Conservation (phyloP, 2,888 invertebrate genomes). For the Amphipoea oculea region DNA sequence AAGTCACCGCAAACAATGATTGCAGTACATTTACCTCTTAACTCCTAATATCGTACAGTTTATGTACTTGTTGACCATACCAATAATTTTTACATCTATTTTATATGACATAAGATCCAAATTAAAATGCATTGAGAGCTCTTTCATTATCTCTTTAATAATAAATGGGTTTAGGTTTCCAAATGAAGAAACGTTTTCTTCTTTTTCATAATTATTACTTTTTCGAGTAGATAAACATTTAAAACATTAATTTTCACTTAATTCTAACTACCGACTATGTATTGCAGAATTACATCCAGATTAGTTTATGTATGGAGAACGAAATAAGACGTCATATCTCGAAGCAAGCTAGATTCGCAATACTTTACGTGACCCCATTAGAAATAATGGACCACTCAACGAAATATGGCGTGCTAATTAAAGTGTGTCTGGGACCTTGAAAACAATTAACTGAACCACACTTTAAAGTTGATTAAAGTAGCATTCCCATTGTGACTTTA, state of each 20-base stretch:
- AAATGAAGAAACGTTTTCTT: not conserved
- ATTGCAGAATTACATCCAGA: slow-evolving; percentile 5
- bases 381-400: slow-evolving; percentile 6
- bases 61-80: slow-evolving; percentile 64
- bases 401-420: slow-evolving; percentile 2
- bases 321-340: not conserved
- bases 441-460: slow-evolving; percentile 1
- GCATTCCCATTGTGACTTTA: not conserved
- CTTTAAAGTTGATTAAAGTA: slow-evolving; percentile 13
- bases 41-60: slow-evolving; percentile 60
- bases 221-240: slow-evolving; percentile 5
- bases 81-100: slow-evolving; percentile 65
- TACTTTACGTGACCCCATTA: not conserved
- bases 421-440: slow-evolving; percentile 24
- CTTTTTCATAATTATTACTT: slow-evolving; percentile 4
- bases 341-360: not conserved
- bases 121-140: slow-evolving; percentile 57
- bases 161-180: not conserved
- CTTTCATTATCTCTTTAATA: slow-evolving; percentile 47
- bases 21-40: slow-evolving; percentile 54
- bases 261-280: slow-evolving; percentile 8
- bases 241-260: slow-evolving; percentile 2
- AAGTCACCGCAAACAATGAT: slow-evolving; percentile 44
- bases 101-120: slow-evolving; percentile 50
- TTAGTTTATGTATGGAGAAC: not conserved